These are phyloP conservation scores for Myotis daubentonii DNA, from an alignment of 2,797 vertebrate genomes.

Conservation along the genomic window DNA sequence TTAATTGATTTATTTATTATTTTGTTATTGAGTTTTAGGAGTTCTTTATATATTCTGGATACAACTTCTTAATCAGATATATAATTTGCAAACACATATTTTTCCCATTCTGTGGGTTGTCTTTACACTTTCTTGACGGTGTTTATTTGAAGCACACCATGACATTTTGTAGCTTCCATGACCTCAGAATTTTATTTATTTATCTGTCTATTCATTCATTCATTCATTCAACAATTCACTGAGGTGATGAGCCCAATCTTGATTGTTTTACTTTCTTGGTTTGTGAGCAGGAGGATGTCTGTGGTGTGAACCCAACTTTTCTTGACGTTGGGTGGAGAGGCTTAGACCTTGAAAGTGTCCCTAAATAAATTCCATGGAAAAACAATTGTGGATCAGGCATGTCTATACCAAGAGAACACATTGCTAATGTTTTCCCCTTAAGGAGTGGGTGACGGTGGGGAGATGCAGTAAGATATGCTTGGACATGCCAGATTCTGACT, in stretches of 20 bases:
- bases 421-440: not conserved
- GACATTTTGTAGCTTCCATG: not conserved
- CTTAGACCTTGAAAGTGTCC: not conserved
- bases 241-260: not conserved
- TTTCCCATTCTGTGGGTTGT: not conserved
- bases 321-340: not conserved
- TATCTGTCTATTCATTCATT: too few relatives aligned
- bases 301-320: not conserved
- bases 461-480: not conserved
- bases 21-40: constrained; percentile 5
- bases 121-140: not conserved
- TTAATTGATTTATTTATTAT: not conserved
- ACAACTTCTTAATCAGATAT: not conserved
- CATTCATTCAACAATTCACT: not conserved
- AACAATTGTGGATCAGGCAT: not conserved
- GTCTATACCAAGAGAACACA: not conserved
- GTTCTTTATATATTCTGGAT: not conserved
- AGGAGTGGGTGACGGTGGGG: not conserved
- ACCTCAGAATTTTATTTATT: not conserved
- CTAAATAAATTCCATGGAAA: not conserved
- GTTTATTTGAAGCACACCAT: not conserved
- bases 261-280: not conserved
- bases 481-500: constrained; percentile 58
- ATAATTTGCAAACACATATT: not conserved
- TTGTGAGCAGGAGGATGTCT: not conserved